These are phyloP conservation scores for Agonopterix alstromeriana DNA, from an alignment of 2,888 invertebrate genomes.

Conservation along the genomic window DNA sequence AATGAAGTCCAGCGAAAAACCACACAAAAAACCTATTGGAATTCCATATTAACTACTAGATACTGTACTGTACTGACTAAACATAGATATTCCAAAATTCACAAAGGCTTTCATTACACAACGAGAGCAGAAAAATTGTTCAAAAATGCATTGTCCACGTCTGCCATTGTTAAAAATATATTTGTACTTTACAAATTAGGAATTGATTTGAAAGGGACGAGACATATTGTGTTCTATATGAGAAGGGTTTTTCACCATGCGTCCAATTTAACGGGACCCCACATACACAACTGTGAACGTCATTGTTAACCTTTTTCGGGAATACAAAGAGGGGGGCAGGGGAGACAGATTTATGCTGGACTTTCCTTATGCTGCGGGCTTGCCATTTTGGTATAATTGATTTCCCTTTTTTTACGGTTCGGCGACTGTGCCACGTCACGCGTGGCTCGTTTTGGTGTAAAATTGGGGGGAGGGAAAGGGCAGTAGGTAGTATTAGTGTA, in stretches of 20 bases:
- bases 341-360: constrained; percentile 30
- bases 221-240: constrained; percentile 49
- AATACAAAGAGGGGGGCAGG: constrained; percentile 15
- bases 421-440: constrained; percentile 50
- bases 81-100: neutral
- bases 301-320: constrained; percentile 17
- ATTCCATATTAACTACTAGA: neutral
- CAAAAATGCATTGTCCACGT: neutral
- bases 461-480: constrained; percentile 29
- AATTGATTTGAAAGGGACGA: constrained; percentile 52
- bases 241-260: constrained; percentile 29
- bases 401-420: constrained; percentile 68
- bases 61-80: neutral
- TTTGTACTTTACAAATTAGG: constrained; percentile 52
- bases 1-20: too few relatives aligned
- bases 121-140: neutral
- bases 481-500: too few relatives aligned
- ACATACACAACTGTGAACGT: constrained; percentile 18
- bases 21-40: too few relatives aligned
- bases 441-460: constrained; percentile 36
- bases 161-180: constrained; percentile 20
- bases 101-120: neutral
- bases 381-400: constrained; percentile 70
- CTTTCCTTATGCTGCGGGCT: constrained; percentile 31
- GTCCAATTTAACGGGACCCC: constrained; percentile 32